Conservation (phyloP, 2,797 vertebrate genomes). For the Crenichthys baileyi region DNA sequence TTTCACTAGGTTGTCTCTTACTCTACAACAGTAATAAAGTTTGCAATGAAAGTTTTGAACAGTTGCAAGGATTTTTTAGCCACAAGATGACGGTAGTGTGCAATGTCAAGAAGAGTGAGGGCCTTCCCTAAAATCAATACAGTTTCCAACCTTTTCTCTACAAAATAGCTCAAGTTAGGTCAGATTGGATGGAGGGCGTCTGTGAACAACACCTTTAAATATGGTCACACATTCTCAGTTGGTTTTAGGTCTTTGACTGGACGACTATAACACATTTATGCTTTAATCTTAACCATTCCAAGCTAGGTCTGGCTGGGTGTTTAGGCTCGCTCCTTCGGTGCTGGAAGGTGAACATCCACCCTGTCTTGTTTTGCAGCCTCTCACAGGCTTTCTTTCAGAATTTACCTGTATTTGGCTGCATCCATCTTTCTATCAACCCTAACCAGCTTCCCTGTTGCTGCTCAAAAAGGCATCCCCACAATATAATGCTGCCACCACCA, state of each 20-base stretch:
- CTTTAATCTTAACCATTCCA: too few species aligned
- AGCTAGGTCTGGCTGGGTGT: too few species aligned
- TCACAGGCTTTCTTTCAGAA: too few species aligned
- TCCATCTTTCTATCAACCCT: too few species aligned
- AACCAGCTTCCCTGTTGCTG: too few species aligned
- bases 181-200: not conserved
- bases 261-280: too few species aligned
- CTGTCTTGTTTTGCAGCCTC: too few species aligned
- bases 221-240: not conserved
- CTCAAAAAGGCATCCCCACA: too few species aligned
- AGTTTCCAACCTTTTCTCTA: not conserved
- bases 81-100: constrained; percentile 39
- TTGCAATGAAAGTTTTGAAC: not conserved
- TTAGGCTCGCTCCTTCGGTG: too few species aligned
- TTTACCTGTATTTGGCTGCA: too few species aligned
- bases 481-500: too few species aligned
- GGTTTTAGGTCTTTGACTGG: not conserved
- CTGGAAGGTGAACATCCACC: too few species aligned
- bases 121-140: not conserved
- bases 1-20: not conserved
- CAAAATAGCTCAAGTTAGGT: not conserved
- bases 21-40: not conserved
- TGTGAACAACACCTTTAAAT: not conserved
- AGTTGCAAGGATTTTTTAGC: not conserved
- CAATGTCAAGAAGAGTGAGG: not conserved